A percentile compares a stretch with the other conserved stretches of the same genome.
These are phyloP conservation scores for Argynnis bischoffii DNA, from an alignment of 2,888 invertebrate species.

Conservation along the genomic window DNA sequence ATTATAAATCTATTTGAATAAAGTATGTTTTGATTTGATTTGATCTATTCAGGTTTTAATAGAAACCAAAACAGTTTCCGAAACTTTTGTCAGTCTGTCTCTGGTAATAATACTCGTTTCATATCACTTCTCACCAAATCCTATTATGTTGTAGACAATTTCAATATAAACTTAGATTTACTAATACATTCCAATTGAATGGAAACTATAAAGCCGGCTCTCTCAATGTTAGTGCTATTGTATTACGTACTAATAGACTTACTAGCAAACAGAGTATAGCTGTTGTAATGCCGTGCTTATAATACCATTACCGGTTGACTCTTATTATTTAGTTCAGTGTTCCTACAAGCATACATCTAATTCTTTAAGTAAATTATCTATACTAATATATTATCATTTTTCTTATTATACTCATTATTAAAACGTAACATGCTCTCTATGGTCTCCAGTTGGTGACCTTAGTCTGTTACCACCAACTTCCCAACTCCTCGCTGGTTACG, in stretches of 20 bases:
- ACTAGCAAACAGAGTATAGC: background rate
- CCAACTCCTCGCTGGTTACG: no score
- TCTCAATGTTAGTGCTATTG: slow-evolving; percentile 17
- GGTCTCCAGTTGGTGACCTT: no score
- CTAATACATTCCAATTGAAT: slow-evolving; percentile 25
- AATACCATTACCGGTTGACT: background rate
- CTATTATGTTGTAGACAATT: background rate
- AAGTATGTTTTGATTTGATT: no score
- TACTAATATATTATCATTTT: no score
- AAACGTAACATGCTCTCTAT: no score
- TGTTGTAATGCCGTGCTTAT: background rate
- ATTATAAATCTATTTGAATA: no score
- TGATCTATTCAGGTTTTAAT: no score
- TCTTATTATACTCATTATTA: no score
- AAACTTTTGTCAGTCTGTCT: background rate
- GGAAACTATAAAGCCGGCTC: slow-evolving; percentile 10
- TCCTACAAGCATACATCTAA: no score
- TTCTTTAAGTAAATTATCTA: no score
- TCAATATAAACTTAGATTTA: slow-evolving; percentile 2
- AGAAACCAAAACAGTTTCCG: no score
- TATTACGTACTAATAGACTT: slow-evolving; percentile 20
- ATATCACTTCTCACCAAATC: background rate
- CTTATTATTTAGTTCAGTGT: background rate
- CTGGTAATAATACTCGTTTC: background rate
- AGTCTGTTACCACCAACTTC: no score